Evolutionary conservation across 2,113 vertebrate genomes (phyloP).

Genomic region (Callopanchax toddi): DNA sequence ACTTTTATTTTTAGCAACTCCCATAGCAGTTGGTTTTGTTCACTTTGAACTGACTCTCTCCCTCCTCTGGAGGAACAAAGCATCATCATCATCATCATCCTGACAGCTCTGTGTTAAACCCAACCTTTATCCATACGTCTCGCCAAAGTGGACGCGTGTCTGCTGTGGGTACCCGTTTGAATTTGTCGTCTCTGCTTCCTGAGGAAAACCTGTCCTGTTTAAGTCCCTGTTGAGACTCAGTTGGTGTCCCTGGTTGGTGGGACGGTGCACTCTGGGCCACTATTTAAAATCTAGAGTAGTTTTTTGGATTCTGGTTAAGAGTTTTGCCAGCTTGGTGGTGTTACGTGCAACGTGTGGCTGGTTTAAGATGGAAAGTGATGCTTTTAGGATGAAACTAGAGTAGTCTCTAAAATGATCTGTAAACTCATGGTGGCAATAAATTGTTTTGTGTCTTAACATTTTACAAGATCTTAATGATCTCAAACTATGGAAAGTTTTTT

Average conservation of each 20-base stretch:
- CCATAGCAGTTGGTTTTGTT: slow-evolving; percentile 29
- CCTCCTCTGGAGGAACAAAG: slow-evolving; percentile 13
- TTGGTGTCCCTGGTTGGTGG: background rate
- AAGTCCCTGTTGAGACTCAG: slow-evolving; percentile 5
- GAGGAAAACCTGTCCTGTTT: slow-evolving; percentile 10
- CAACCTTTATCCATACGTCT: slow-evolving; percentile 42
- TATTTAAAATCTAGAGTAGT: slow-evolving; percentile 13
- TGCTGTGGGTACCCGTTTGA: slow-evolving; percentile 35
- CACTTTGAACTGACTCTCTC: background rate
- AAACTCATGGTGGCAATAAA: too few relatives aligned
- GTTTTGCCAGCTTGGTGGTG: too few relatives aligned
- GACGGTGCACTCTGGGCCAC: background rate
- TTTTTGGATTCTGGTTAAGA: background rate
- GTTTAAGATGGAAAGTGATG: too few relatives aligned
- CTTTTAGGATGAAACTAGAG: too few relatives aligned
- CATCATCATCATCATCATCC: slow-evolving; percentile 28
- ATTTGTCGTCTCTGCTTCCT: slow-evolving; percentile 17
- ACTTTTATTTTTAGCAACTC: too few relatives aligned
- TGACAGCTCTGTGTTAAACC: slow-evolving; percentile 19
- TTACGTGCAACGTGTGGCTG: too few relatives aligned
- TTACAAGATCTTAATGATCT: too few relatives aligned
- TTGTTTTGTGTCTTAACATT: too few relatives aligned
- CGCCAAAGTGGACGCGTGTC: slow-evolving; percentile 25
- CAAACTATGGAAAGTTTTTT: too few relatives aligned
- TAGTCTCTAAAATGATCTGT: too few relatives aligned